Percentiles rank a stretch among this genome's conserved stretches.
phyloP scores from a whole-genome alignment of 1,140 invertebrate species.

The Musca domestica region DNA sequence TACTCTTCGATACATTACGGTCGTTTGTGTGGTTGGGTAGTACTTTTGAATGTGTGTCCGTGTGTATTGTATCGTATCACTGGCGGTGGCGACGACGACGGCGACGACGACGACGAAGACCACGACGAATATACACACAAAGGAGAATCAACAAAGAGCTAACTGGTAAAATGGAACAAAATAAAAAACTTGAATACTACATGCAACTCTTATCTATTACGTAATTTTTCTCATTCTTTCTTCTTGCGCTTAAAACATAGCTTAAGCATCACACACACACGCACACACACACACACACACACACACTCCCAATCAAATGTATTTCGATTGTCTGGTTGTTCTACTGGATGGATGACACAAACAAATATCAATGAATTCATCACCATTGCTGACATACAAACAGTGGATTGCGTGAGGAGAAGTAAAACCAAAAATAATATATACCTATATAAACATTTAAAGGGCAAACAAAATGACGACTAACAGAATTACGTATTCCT shows the following conservation, averaged over 20 bases:
- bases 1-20: neutral
- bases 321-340: neutral
- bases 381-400: neutral
- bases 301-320: too few species aligned
- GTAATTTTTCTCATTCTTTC: constrained; percentile 4
- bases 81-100: too few species aligned
- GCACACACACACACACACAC: too few species aligned
- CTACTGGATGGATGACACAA: neutral
- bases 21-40: neutral
- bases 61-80: too few species aligned
- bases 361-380: neutral
- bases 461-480: neutral
- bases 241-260: neutral
- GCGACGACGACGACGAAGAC: too few species aligned
- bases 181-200: constrained; percentile 3
- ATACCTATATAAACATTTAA: too few species aligned
- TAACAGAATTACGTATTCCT: constrained; percentile 6
- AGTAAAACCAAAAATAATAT: too few species aligned
- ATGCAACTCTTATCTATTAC: constrained; percentile 13
- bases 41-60: too few species aligned
- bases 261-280: neutral
- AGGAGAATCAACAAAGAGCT: neutral
- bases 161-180: constrained; percentile 1
- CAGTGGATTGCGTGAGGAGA: constrained; percentile 4
- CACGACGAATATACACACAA: constrained; percentile 2